phyloP scores from a whole-genome alignment of 1,140 invertebrate genomes.

The Hyles euphorbiae region DNA sequence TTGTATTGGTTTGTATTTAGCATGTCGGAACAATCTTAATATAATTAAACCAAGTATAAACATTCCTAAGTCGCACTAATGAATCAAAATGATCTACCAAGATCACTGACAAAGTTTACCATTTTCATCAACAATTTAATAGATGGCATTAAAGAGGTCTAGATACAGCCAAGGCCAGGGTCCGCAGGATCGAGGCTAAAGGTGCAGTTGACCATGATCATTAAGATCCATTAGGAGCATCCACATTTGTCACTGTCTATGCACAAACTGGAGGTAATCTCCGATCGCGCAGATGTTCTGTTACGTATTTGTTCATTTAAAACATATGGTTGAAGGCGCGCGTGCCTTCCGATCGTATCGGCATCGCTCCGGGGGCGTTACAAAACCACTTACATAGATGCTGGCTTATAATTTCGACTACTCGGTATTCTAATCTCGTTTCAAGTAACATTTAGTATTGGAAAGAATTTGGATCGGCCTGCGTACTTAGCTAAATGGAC shows the following conservation, averaged over 20 bases:
- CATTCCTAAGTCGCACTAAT: no score
- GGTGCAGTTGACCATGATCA: background rate
- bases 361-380: slow-evolving; percentile 55
- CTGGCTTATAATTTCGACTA: slow-evolving; percentile 64
- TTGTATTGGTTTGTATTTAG: no score
- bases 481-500: no score
- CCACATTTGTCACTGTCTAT: slow-evolving; percentile 16
- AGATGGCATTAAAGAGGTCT: background rate
- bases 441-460: slow-evolving; percentile 8
- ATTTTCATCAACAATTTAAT: no score
- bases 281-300: slow-evolving; percentile 41
- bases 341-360: slow-evolving; percentile 43
- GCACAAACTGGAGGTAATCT: slow-evolving; percentile 32
- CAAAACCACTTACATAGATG: slow-evolving; percentile 67
- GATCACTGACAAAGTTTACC: no score
- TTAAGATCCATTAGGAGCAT: slow-evolving; percentile 49
- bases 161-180: slow-evolving; percentile 9
- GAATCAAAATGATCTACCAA: no score
- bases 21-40: no score
- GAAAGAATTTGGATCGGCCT: background rate
- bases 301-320: slow-evolving; percentile 27
- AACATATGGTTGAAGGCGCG: slow-evolving; percentile 40
- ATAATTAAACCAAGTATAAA: no score
- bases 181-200: background rate
- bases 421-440: slow-evolving; percentile 27